These are phyloP conservation scores for Stegophylla sp. DNA, from an alignment of 2,888 invertebrate species.

Conservation along the genomic window DNA sequence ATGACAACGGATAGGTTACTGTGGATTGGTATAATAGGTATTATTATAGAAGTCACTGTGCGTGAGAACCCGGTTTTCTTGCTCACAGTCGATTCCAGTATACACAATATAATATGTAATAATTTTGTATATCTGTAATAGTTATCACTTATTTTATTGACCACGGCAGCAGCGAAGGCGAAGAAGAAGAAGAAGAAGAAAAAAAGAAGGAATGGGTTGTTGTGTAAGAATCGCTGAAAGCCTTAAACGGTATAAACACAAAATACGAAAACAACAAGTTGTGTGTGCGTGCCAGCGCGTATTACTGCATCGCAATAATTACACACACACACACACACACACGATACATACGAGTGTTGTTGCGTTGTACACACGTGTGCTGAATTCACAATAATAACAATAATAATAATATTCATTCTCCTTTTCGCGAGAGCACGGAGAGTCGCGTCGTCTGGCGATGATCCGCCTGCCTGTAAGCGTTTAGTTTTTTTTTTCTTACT, in stretches of 20 bases:
- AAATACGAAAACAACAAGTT: constrained; percentile 34
- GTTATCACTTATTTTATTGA: too few species aligned
- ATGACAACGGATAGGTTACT: not conserved
- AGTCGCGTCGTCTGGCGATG: not conserved
- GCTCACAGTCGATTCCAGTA: not conserved
- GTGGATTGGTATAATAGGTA: not conserved
- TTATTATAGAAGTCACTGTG: not conserved
- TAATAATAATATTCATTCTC: constrained; percentile 11
- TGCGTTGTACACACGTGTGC: constrained; percentile 29
- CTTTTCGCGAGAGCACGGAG: not conserved
- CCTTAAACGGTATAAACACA: constrained; percentile 37
- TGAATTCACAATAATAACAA: constrained; percentile 46
- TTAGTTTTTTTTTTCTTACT: not conserved
- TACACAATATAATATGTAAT: not conserved
- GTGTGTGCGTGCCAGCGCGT: not conserved
- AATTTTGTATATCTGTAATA: constrained; percentile 1
- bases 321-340: constrained; percentile 20
- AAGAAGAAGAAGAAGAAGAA: not conserved
- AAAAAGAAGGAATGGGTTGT: constrained; percentile 19
- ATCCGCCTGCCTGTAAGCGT: not conserved
- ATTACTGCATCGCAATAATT: constrained; percentile 45
- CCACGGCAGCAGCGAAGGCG: not conserved
- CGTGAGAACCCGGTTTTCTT: not conserved
- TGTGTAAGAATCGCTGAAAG: constrained; percentile 44
- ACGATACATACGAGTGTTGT: not conserved